phyloP scores from a whole-genome alignment of 2,888 invertebrate species.

The Tenthredo mesomela region DNA sequence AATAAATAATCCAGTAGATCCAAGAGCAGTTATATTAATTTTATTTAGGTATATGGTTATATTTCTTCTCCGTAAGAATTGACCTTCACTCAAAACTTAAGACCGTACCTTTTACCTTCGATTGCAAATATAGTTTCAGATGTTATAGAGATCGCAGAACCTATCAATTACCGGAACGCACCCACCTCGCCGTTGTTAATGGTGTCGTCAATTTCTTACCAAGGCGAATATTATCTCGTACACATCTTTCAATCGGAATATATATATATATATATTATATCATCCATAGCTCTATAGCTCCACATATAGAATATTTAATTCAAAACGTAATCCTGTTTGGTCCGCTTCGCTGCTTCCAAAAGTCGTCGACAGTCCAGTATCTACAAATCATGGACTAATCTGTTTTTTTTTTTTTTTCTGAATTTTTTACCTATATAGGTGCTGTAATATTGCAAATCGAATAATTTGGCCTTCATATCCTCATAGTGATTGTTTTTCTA shows the following conservation, averaged over 20 bases:
- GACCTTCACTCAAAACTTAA: conserved; percentile 16
- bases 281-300: not conserved
- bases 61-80: not conserved
- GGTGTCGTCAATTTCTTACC: conserved; percentile 40
- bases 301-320: not conserved
- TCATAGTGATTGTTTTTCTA: not conserved
- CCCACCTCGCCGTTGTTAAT: conserved; percentile 7
- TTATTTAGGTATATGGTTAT: not conserved
- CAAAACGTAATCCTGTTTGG: conserved; percentile 21
- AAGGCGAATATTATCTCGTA: not conserved
- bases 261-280: not conserved
- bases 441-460: not conserved
- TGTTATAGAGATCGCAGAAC: not conserved
- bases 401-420: not conserved
- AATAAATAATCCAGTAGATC: conserved; percentile 16
- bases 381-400: not conserved
- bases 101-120: conserved; percentile 31
- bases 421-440: not conserved
- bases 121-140: not conserved
- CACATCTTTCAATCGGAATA: not conserved
- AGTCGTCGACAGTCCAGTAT: conserved; percentile 19
- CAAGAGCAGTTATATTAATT: not conserved
- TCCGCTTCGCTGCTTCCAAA: conserved; percentile 11
- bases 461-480: not conserved
- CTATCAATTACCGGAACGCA: conserved; percentile 20